phyloP scores from a whole-genome alignment of 2,113 vertebrate genomes.

The Paedocypris sp. region DNA sequence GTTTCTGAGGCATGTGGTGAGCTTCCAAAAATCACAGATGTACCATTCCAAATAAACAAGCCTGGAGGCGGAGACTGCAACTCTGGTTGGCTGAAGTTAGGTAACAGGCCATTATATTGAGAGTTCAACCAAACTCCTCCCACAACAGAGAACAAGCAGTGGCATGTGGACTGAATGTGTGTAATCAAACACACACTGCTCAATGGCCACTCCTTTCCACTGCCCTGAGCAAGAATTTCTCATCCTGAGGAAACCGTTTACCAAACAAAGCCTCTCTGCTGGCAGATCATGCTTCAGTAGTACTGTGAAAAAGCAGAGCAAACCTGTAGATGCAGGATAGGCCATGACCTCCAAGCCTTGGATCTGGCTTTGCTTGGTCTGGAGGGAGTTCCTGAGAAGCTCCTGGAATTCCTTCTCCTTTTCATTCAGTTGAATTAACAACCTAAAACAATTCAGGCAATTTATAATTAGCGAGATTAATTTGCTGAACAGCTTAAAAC shows the following conservation, averaged over 20 bases:
- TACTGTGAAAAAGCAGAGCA: neutral
- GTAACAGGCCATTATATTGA: neutral
- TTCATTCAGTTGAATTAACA: slow-evolving; percentile 64
- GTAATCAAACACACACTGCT: neutral
- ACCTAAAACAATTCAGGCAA: slow-evolving; percentile 48
- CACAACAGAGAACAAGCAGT: neutral
- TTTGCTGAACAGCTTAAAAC: neutral
- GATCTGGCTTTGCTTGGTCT: slow-evolving; percentile 43
- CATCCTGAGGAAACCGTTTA: neutral
- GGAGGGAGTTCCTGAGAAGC: slow-evolving; percentile 54
- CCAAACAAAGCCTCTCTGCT: neutral
- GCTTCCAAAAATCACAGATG: too few species aligned
- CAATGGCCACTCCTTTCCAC: neutral
- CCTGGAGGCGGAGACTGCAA: neutral
- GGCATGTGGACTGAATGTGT: neutral
- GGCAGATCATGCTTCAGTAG: neutral
- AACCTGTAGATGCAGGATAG: neutral
- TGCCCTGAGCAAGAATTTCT: neutral
- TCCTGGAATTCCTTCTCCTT: slow-evolving; percentile 72
- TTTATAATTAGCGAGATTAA: neutral
- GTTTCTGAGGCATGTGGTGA: too few species aligned
- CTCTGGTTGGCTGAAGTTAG: neutral
- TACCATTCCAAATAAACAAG: slow-evolving; percentile 1
- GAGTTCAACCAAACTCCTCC: neutral
- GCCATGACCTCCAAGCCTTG: slow-evolving; percentile 36